A percentile compares a stretch with the other conserved stretches of the same genome.
These are phyloP conservation scores for Mionectes olivaceus DNA, from an alignment of 2,797 vertebrate species.

Conservation along the genomic window DNA sequence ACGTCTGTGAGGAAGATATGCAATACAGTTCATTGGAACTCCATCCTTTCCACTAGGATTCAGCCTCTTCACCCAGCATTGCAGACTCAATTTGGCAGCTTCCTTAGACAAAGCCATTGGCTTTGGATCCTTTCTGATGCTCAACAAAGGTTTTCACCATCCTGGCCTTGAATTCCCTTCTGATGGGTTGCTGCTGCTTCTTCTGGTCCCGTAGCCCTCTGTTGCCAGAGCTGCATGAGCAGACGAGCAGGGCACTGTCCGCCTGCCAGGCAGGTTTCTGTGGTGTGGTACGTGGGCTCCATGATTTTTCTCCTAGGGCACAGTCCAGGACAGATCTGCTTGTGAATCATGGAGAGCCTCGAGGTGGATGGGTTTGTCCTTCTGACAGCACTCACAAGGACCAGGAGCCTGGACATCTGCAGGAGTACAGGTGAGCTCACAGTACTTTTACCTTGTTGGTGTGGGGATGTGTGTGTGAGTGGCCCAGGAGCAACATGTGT, in stretches of 20 bases:
- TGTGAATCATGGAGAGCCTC: neutral
- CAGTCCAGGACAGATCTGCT: neutral
- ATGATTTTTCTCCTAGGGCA: neutral
- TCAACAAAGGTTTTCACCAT: neutral
- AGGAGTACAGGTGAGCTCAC: neutral
- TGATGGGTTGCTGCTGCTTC: neutral
- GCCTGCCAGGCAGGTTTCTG: neutral
- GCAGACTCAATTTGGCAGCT: neutral
- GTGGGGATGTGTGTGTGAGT: neutral
- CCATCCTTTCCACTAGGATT: neutral
- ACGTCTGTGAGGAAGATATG: neutral
- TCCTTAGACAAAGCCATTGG: neutral
- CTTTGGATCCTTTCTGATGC: neutral
- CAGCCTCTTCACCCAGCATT: neutral
- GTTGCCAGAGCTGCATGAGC: neutral
- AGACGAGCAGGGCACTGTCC: neutral
- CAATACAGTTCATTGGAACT: neutral
- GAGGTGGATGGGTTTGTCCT: neutral
- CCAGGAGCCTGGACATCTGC: neutral
- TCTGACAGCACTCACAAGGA: rapidly evolving
- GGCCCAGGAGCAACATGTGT: rapidly evolving
- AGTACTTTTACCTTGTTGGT: rapidly evolving
- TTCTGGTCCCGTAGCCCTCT: neutral
- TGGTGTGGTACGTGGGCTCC: rapidly evolving
- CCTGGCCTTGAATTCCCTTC: neutral